Conservation (phyloP, 1,140 invertebrate genomes). For the Scaptomyza graminum region DNA sequence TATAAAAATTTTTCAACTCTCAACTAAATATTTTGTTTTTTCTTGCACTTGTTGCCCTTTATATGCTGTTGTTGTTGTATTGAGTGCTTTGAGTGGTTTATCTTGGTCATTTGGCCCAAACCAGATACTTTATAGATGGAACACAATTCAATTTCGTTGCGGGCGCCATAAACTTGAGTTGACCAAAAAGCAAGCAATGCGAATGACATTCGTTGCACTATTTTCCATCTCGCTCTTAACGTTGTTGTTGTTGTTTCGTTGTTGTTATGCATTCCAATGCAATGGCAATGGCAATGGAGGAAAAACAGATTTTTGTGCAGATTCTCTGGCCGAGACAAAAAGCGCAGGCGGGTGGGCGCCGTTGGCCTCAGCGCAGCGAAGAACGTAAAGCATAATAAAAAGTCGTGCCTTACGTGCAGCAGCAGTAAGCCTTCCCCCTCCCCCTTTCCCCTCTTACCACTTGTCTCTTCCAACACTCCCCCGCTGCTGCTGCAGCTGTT, state of each 20-base stretch:
- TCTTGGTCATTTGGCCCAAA: conserved; percentile 32
- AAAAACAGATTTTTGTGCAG: conserved; percentile 67
- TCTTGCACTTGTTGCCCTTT: conserved; percentile 7
- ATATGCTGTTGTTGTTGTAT: not conserved
- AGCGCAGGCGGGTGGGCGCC: conserved; percentile 77
- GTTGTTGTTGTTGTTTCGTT: conserved; percentile 16
- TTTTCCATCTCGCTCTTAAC: conserved; percentile 44
- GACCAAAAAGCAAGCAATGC: conserved; percentile 58
- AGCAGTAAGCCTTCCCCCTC: conserved; percentile 25
- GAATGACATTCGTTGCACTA: conserved; percentile 72
- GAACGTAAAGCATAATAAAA: conserved; percentile 81
- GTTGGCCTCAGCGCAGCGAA: conserved; percentile 61
- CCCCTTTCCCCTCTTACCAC: not conserved
- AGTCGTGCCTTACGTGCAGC: conserved; percentile 79
- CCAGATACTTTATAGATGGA: conserved; percentile 37
- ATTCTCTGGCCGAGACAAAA: conserved; percentile 53
- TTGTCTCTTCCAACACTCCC: not conserved
- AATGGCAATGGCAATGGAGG: conserved; percentile 62
- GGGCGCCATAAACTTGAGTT: conserved; percentile 58
- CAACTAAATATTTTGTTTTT: not conserved
- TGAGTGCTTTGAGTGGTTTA: conserved; percentile 23
- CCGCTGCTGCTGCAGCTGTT: too few relatives aligned
- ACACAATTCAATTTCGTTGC: conserved; percentile 57
- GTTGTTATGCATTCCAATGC: conserved; percentile 71
- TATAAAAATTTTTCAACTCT: not conserved